A percentile compares a stretch with the other conserved stretches of the same genome.
Conservation (phyloP, 2,888 invertebrate species). For the Drosophila mimica region DNA sequence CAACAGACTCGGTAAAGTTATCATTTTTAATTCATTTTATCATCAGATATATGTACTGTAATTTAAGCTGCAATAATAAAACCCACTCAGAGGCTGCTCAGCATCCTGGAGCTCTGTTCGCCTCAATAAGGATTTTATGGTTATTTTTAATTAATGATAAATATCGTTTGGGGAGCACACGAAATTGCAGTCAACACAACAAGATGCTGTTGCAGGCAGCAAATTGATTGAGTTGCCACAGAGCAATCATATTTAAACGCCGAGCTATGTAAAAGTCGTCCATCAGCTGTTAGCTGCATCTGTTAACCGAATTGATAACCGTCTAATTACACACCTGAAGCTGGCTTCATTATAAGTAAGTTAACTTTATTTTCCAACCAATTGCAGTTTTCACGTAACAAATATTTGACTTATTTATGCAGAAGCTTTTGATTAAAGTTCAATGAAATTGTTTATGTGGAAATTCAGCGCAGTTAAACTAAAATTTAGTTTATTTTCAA, state of each 20-base stretch:
- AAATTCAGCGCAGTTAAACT: neutral
- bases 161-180: constrained; percentile 45
- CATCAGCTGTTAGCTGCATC: neutral
- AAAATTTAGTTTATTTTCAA: neutral
- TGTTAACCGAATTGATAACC: constrained; percentile 13
- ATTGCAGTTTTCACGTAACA: neutral
- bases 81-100: constrained; percentile 31
- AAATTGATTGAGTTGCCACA: constrained; percentile 28
- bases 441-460: constrained; percentile 1
- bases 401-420: neutral
- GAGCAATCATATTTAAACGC: constrained; percentile 9
- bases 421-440: neutral
- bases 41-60: constrained; percentile 1
- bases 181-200: constrained; percentile 23
- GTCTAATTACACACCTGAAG: constrained; percentile 12
- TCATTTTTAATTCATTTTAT: constrained; percentile 47
- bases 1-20: constrained; percentile 27
- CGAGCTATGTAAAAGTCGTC: neutral
- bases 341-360: neutral
- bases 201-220: constrained; percentile 19
- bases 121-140: constrained; percentile 44
- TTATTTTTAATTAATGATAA: constrained; percentile 74
- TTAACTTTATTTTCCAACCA: neutral
- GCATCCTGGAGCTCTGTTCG: constrained; percentile 10
- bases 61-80: constrained; percentile 67